Conservation (phyloP, 2,888 invertebrate genomes). For the Ditylenchus weischeri region DNA sequence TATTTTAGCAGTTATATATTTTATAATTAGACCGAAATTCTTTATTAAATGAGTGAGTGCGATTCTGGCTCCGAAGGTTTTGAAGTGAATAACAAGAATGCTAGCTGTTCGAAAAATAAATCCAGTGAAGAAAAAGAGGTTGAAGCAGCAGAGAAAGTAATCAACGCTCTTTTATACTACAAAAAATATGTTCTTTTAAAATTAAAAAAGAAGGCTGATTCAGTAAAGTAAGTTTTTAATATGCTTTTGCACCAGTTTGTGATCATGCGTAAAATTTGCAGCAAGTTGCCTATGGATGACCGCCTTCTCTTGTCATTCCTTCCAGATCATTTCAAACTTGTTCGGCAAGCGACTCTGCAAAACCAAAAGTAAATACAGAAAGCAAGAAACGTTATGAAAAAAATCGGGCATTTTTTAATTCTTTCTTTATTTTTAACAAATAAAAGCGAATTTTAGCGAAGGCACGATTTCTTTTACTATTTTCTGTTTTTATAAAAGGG, state of each 20-base stretch:
- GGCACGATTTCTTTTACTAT: too few species aligned
- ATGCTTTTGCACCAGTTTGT: not conserved
- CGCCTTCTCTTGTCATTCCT: conserved; percentile 29
- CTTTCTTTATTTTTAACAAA: too few species aligned
- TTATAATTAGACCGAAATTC: too few species aligned
- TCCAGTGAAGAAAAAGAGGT: conserved; percentile 29
- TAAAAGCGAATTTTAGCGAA: too few species aligned
- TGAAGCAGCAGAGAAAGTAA: conserved; percentile 40
- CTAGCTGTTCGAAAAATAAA: conserved; percentile 1
- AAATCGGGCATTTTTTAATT: too few species aligned
- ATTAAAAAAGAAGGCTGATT: conserved; percentile 30
- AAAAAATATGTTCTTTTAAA: conserved; percentile 32
- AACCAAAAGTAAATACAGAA: conserved; percentile 35
- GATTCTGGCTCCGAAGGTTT: too few species aligned
- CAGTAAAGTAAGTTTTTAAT: conserved; percentile 19
- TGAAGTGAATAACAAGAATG: not conserved
- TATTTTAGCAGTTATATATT: too few species aligned
- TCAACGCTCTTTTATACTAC: conserved; percentile 50
- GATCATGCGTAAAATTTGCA: conserved; percentile 27
- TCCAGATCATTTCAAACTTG: conserved; percentile 29
- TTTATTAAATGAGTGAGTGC: too few species aligned
- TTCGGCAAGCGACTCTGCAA: conserved; percentile 29
- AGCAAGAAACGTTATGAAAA: not conserved
- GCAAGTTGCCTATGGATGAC: conserved; percentile 37
- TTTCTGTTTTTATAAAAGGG: too few species aligned